A percentile compares a stretch with the other conserved stretches of the same genome.
Evolutionary conservation across 2,888 invertebrate genomes (phyloP).

Genomic region (Meganola albula): DNA sequence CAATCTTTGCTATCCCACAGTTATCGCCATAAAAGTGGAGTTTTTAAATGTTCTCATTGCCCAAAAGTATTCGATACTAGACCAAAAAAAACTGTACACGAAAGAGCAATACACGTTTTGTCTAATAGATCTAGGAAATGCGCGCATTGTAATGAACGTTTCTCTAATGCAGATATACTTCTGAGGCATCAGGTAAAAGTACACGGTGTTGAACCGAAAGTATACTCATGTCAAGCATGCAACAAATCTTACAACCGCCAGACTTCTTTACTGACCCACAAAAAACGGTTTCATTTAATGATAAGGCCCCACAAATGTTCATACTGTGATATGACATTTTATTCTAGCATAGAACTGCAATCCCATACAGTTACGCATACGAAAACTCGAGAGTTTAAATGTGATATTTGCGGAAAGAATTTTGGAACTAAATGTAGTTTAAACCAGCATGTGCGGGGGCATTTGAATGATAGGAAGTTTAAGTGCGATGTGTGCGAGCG

Average conservation of each 20-base stretch:
- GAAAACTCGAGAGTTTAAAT: slow-evolving; percentile 30
- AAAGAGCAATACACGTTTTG: slow-evolving; percentile 42
- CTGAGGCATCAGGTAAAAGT: slow-evolving; percentile 37
- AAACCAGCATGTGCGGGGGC: slow-evolving; percentile 27
- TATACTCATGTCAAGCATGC: slow-evolving; percentile 42
- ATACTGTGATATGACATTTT: slow-evolving; percentile 55
- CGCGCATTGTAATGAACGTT: slow-evolving; percentile 38
- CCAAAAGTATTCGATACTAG: slow-evolving; percentile 49
- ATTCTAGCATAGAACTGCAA: slow-evolving; percentile 25
- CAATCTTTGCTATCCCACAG: slow-evolving; percentile 29
- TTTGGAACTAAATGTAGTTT: slow-evolving; percentile 28
- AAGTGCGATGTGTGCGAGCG: slow-evolving; percentile 24
- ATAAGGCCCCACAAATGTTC: slow-evolving; percentile 45
- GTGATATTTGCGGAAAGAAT: slow-evolving; percentile 23
- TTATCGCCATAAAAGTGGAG: slow-evolving; percentile 28
- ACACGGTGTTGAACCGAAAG: slow-evolving; percentile 32
- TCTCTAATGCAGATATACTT: slow-evolving; percentile 37
- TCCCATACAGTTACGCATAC: slow-evolving; percentile 36
- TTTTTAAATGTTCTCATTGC: slow-evolving; percentile 42
- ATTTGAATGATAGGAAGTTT: slow-evolving; percentile 20
- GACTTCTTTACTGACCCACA: slow-evolving; percentile 34
- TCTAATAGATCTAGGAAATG: slow-evolving; percentile 36
- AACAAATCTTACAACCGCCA: slow-evolving; percentile 35
- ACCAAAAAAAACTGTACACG: slow-evolving; percentile 45
- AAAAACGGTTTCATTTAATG: slow-evolving; percentile 40